Evolutionary conservation across 2,797 vertebrate species (phyloP), one percentile per base, ranked within the genome.

Genomic region (Gadopsis marmoratus): DNA sequence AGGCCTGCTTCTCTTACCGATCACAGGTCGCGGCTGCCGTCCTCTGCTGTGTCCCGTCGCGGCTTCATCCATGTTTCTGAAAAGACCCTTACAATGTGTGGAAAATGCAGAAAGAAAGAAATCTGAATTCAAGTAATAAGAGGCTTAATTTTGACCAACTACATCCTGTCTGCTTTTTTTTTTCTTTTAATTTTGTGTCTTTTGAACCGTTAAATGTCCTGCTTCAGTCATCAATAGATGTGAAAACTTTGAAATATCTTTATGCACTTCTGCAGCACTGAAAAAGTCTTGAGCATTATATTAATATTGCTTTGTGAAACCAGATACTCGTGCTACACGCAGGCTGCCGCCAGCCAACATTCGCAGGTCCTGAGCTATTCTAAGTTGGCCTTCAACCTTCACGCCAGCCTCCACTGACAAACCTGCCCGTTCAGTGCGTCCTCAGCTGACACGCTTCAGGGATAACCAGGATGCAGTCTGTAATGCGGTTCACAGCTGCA

Each of bases 291-390:
- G 31, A 50, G 4, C 33, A 35, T 35, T 45, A 5, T 13, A 16
- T n/a, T n/a, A 19, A 7, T 58, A 43, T 54, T 37, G 47, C 7
- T 14, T 14, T 54, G 21, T 82, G 66, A 71, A 71, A 75, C 10
- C 65, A 55, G 66, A 74, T 5, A 16, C 48, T 54, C 6, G 14
- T 1, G 56, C 23, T 41, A 31, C 19, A 33, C 12, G 54, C 35
- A 64, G 50, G 6, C 12, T 14, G 58, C 50, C 19, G 7, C 2
- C 14, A 50, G 69, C 61, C 59, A 19, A 0, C 60, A 0, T 59
- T 35, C 63, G 5, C 55, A 67, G 73, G 26, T 31, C 50, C 75
- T 2, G 43, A n/a, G 66, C 66, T 71, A 66, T 75, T 82, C 70
- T 78, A 1, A 63, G 74, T 43, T 45, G 51, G 51, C 79, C 64